A percentile compares a stretch with the other conserved stretches of the same genome.
These are phyloP conservation scores for Ammospiza caudacuta DNA, from an alignment of 2,113 vertebrate genomes.

Conservation along the genomic window DNA sequence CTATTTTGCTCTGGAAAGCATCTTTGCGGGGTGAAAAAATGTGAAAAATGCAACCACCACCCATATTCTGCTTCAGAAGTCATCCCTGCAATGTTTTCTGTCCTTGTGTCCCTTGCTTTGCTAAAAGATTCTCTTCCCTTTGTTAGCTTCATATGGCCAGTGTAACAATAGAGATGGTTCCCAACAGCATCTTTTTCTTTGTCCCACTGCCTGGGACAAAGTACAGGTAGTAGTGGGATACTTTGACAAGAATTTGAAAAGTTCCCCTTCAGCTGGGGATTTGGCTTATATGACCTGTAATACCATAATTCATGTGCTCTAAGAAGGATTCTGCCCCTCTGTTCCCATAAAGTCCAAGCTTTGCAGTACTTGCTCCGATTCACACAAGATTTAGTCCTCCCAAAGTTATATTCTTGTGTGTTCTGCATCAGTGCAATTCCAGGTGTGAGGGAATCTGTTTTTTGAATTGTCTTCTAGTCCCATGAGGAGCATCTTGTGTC, in stretches of 20 bases:
- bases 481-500: not conserved
- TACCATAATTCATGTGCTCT: not conserved
- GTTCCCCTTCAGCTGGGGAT: not conserved
- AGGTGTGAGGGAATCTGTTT: not conserved
- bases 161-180: not conserved
- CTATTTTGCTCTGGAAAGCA: not conserved
- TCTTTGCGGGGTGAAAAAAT: not conserved
- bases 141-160: not conserved
- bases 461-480: not conserved
- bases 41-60: not conserved
- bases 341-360: not conserved
- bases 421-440: not conserved
- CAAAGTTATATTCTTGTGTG: not conserved
- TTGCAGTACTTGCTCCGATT: not conserved
- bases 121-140: not conserved
- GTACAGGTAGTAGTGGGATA: not conserved
- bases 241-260: not conserved
- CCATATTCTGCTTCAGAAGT: not conserved
- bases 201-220: not conserved
- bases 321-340: not conserved
- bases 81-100: not conserved
- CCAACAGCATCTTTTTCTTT: not conserved
- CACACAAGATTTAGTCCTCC: not conserved
- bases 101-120: not conserved
- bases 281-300: not conserved